Conservation (phyloP, 1,140 invertebrate species). For the Pinna nobilis region DNA sequence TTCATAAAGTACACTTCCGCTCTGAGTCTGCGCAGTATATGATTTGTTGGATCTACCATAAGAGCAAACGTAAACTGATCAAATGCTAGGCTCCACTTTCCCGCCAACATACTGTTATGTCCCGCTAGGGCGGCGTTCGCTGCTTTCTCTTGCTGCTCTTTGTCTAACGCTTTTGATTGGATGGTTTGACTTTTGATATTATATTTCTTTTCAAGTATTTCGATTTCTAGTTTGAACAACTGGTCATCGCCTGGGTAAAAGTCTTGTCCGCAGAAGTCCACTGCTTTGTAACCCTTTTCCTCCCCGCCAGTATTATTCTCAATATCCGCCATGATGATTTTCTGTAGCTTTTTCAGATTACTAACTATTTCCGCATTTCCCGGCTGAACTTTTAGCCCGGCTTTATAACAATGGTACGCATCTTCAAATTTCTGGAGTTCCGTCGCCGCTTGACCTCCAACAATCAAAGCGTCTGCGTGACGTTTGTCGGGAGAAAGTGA, state of each 20-base stretch:
- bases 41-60: conserved; percentile 52
- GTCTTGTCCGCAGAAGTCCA: conserved; percentile 63
- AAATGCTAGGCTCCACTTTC: conserved; percentile 47
- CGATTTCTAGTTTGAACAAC: conserved; percentile 58
- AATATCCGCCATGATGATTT: conserved; percentile 49
- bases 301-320: conserved; percentile 34
- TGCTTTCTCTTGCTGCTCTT: conserved; percentile 40
- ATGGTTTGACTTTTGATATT: conserved; percentile 45
- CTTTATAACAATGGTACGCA: conserved; percentile 28
- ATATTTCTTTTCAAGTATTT: conserved; percentile 64
- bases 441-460: conserved; percentile 30
- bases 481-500: background rate
- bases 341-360: conserved; percentile 55
- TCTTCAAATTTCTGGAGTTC: conserved; percentile 37
- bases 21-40: conserved; percentile 56
- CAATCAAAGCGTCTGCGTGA: conserved; percentile 1
- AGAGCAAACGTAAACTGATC: conserved; percentile 51
- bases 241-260: conserved; percentile 67
- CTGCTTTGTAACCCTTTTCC: conserved; percentile 60
- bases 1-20: conserved; percentile 52
- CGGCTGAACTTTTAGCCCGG: conserved; percentile 42
- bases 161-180: background rate
- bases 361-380: conserved; percentile 48
- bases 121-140: conserved; percentile 47
- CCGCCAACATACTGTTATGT: conserved; percentile 36